phyloP scores from a whole-genome alignment of 2,888 invertebrate species.

The Dryomyza anilis region DNA sequence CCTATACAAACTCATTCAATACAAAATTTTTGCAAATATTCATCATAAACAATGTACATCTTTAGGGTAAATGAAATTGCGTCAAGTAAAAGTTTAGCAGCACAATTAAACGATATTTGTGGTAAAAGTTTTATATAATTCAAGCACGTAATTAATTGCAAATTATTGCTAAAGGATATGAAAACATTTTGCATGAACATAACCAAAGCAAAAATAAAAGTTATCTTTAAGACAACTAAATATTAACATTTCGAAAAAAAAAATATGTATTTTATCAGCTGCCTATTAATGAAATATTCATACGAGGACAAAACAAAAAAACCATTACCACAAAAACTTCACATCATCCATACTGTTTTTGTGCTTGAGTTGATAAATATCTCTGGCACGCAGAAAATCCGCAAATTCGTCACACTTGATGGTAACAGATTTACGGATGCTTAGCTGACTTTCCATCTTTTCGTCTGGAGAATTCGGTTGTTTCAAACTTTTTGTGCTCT shows the following conservation, averaged over 20 bases:
- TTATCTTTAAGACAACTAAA: too few species aligned
- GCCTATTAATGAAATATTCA: background rate
- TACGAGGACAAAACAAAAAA: background rate
- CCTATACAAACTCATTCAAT: background rate
- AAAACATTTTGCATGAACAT: too few species aligned
- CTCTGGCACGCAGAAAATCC: background rate
- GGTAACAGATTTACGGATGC: background rate
- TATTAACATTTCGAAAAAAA: too few species aligned
- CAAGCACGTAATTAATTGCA: slow-evolving; percentile 10
- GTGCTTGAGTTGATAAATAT: background rate
- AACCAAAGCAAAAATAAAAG: too few species aligned
- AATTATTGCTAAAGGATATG: background rate
- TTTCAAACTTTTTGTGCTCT: too few species aligned
- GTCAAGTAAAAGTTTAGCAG: background rate
- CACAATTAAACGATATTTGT: slow-evolving; percentile 18
- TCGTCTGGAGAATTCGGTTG: too few species aligned
- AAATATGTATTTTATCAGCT: too few species aligned
- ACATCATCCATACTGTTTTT: background rate
- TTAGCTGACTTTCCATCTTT: too few species aligned
- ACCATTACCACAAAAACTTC: background rate
- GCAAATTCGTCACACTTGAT: slow-evolving; percentile 5
- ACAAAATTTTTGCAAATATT: background rate
- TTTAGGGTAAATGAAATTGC: slow-evolving; percentile 21
- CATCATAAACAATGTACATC: slow-evolving; percentile 18
- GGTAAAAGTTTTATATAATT: slow-evolving; percentile 11